A percentile compares a stretch with the other conserved stretches of the same genome.
These are phyloP conservation scores for Zeus faber DNA, from an alignment of 2,113 vertebrate species.

Conservation along the genomic window DNA sequence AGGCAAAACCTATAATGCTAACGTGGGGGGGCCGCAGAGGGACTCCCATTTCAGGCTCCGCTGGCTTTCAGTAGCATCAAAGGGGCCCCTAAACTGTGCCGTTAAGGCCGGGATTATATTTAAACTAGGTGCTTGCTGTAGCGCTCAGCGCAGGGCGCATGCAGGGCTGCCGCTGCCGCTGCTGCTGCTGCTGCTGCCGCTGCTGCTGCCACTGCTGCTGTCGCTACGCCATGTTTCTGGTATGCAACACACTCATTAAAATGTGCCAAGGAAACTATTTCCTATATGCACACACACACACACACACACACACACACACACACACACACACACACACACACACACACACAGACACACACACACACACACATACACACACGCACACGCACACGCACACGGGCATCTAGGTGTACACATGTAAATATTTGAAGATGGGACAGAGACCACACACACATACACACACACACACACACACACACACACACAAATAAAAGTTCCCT, in stretches of 20 bases:
- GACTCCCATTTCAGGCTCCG: constrained; percentile 71
- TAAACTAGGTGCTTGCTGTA: constrained; percentile 59
- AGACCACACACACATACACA: constrained; percentile 1
- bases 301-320: constrained; percentile 23
- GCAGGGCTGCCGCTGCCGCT: constrained; percentile 14
- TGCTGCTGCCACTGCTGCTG: constrained; percentile 25
- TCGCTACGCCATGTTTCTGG: constrained; percentile 43
- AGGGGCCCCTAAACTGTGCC: constrained; percentile 50
- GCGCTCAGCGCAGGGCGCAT: constrained; percentile 46
- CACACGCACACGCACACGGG: constrained; percentile 23
- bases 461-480: constrained; percentile 5
- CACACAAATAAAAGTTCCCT: constrained; percentile 3
- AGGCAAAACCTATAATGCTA: background rate
- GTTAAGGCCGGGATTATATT: constrained; percentile 71
- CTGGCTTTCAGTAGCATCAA: constrained; percentile 74
- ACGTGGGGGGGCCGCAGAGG: constrained; percentile 35
- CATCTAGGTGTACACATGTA: constrained; percentile 5
- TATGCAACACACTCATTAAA: constrained; percentile 50
- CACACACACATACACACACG: constrained; percentile 6
- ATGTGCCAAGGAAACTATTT: constrained; percentile 49
- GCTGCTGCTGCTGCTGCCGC: constrained; percentile 44
- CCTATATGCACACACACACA: constrained; percentile 17
- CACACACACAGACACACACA: constrained; percentile 12
- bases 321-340: constrained; percentile 26
- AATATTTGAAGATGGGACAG: too few species aligned